phyloP scores from a whole-genome alignment of 2,113 vertebrate species.

The Rhabdornis inornatus region DNA sequence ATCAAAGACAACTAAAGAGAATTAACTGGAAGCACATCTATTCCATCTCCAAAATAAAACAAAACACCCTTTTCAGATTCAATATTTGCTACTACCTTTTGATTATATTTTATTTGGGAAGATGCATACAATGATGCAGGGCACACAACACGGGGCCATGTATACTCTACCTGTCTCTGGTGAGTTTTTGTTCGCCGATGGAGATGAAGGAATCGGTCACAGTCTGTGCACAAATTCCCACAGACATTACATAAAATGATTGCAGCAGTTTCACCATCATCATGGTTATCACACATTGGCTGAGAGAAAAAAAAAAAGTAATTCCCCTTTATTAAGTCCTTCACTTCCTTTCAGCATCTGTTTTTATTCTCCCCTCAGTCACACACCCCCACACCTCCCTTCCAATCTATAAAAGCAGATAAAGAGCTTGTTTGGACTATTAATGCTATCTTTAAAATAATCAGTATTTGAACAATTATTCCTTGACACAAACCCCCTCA shows the following conservation, averaged over 20 bases:
- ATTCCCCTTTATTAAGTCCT: not conserved
- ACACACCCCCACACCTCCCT: not conserved
- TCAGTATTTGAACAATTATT: not conserved
- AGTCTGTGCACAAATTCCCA: conserved; percentile 97
- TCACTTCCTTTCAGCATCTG: not conserved
- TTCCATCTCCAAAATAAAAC: not conserved
- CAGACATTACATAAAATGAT: conserved; percentile 96
- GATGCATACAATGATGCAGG: not conserved
- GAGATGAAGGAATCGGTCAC: conserved; percentile 96
- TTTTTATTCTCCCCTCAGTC: not conserved
- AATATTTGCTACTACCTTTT: not conserved
- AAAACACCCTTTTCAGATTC: not conserved
- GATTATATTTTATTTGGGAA: not conserved
- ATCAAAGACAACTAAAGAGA: not conserved
- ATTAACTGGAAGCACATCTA: not conserved
- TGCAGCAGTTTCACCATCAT: conserved; percentile 96
- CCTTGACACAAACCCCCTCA: not conserved
- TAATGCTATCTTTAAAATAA: not conserved
- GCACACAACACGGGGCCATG: fast-evolving
- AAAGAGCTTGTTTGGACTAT: not conserved
- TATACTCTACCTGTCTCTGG: conserved; percentile 88
- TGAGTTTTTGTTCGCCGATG: conserved; percentile 97
- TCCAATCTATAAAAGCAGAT: not conserved
- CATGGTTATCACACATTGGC: conserved; percentile 99
- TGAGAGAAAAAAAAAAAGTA: conserved; percentile 15